Evolutionary conservation across 1,140 invertebrate genomes (phyloP).

Genomic region (Eumeta japonica): DNA sequence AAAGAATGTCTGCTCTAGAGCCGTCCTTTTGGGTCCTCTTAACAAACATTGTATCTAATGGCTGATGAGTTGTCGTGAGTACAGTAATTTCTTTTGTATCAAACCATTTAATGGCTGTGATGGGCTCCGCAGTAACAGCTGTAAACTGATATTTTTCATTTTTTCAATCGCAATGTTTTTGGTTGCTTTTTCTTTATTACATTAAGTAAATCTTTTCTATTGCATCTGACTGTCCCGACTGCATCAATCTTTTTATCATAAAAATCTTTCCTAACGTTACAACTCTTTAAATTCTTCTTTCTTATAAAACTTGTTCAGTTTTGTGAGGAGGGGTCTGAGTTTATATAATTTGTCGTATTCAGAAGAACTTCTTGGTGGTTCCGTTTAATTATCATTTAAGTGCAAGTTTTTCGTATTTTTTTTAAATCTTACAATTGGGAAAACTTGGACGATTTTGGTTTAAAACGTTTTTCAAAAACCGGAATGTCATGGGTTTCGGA

Average conservation of each 20-base stretch:
- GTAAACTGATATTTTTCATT: constrained; percentile 20
- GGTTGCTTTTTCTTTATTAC: constrained; percentile 14
- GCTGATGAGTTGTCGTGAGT: constrained; percentile 24
- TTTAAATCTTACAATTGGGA: constrained; percentile 16
- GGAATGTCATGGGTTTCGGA: constrained; percentile 18
- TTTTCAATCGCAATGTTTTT: constrained; percentile 10
- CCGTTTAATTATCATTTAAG: constrained; percentile 12
- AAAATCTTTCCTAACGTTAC: constrained; percentile 14
- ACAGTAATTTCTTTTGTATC: constrained; percentile 22
- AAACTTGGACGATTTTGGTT: constrained; percentile 16
- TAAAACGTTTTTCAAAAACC: constrained; percentile 15
- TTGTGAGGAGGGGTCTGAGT: constrained; percentile 16
- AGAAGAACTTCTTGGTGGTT: constrained; percentile 11
- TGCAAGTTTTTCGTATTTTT: constrained; percentile 18
- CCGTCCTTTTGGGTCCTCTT: constrained; percentile 28
- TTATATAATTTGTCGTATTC: constrained; percentile 13
- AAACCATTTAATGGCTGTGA: too few species aligned
- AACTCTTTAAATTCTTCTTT: constrained; percentile 16
- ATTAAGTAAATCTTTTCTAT: constrained; percentile 18
- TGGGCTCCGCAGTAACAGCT: too few species aligned
- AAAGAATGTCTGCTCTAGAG: constrained; percentile 12
- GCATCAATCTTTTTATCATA: constrained; percentile 18
- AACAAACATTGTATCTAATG: constrained; percentile 13
- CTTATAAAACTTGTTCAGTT: constrained; percentile 18
- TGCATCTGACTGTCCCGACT: constrained; percentile 16